Percentiles rank a stretch among this genome's conserved stretches.
phyloP scores from a whole-genome alignment of 30 jellyfish, hydroid and myxozoan genomes.

The Hydra vulgaris region DNA sequence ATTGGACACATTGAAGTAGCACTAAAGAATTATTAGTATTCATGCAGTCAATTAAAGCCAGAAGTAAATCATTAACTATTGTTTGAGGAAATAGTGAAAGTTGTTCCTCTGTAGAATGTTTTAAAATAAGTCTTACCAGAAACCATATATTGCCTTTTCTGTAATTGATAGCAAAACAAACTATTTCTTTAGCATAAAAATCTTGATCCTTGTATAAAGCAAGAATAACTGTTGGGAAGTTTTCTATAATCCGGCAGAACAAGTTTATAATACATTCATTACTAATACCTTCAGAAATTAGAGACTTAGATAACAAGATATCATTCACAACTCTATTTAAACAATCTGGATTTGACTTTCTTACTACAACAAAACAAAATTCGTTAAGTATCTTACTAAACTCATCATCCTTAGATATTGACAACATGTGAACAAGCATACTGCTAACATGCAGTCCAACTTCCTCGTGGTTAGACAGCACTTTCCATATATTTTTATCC shows the following conservation, averaged over 20 bases:
- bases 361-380: slow-evolving; percentile 25
- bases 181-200: background rate
- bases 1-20: slow-evolving; percentile 32
- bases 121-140: background rate
- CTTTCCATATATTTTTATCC: slow-evolving; percentile 27
- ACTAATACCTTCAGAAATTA: background rate
- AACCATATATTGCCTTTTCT: background rate
- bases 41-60: background rate
- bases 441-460: slow-evolving; percentile 32
- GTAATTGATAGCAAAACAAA: background rate
- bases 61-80: background rate
- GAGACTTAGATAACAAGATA: background rate
- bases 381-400: slow-evolving; percentile 34
- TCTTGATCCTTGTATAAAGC: background rate
- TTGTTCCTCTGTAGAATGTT: background rate
- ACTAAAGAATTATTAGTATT: slow-evolving; percentile 24
- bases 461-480: slow-evolving; percentile 21
- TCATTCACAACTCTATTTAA: slow-evolving; percentile 18
- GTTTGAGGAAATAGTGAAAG: background rate
- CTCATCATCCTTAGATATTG: slow-evolving; percentile 30
- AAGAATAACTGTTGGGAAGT: background rate
- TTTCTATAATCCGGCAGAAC: background rate
- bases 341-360: slow-evolving; percentile 32
- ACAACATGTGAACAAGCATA: slow-evolving; percentile 31
- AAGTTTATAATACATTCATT: background rate